Evolutionary conservation across 2,113 vertebrate species (phyloP).

Genomic region (Mystacornis crossleyi): DNA sequence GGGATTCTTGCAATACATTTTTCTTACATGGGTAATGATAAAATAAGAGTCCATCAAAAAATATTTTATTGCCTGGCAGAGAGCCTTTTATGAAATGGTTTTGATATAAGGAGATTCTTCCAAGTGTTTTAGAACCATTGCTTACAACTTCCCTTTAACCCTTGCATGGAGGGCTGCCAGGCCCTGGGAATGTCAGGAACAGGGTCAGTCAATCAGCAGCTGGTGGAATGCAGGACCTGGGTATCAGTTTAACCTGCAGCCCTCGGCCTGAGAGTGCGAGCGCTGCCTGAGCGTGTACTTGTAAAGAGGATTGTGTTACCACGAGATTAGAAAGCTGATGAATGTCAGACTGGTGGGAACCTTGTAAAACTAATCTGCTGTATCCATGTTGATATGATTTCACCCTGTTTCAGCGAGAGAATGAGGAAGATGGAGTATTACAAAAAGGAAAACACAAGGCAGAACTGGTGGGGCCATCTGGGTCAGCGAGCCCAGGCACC

Average conservation of each 20-base stretch:
- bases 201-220: background rate
- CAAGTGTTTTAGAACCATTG: conserved; percentile 23
- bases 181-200: background rate
- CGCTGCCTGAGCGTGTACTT: background rate
- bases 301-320: conserved; percentile 44
- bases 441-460: background rate
- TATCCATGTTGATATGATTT: conserved; percentile 45
- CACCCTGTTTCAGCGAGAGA: background rate
- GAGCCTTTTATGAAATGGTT: conserved; percentile 61
- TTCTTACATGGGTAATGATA: conserved; percentile 71
- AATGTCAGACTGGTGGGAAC: conserved; percentile 47
- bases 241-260: conserved; percentile 36
- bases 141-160: conserved; percentile 65
- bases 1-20: conserved; percentile 69
- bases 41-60: conserved; percentile 60
- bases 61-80: conserved; percentile 50
- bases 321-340: conserved; percentile 37
- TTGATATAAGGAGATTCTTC: conserved; percentile 55
- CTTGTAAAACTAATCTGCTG: conserved; percentile 63
- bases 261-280: background rate
- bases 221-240: background rate
- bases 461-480: background rate
- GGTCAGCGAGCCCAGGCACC: background rate
- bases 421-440: background rate
- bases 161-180: conserved; percentile 35